Evolutionary conservation across 2,113 vertebrate species (phyloP), one percentile per base, ranked within the genome.

Genomic region (Corythornis vintsioides): DNA sequence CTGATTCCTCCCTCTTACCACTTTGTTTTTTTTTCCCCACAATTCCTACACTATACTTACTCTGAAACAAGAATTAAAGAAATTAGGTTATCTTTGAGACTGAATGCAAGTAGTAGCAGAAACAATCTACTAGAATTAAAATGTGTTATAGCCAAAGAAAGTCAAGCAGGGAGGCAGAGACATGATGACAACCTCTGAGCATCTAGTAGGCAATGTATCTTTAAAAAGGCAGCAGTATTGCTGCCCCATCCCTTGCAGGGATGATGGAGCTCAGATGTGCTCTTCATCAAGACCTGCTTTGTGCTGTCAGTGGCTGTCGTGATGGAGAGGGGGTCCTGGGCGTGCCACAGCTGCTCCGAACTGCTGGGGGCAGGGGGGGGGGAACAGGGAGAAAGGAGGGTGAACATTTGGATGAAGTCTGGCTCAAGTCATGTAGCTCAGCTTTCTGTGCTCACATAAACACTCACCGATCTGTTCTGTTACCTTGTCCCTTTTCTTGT

Each of bases 241-340:
- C 25, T 59, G 43, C 26, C 31, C 29, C 29, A 10, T 65, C 31
- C 35, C 78, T 75, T 0, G 0, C 19, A 16, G 10, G 43, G 47
- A 11, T 15, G 61, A 25, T 15, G 53, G 50, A 65, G 6, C 10
- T 1, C 0, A 0, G 38, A 15, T 40, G 11, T 0, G 3, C 11
- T 66, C 33, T 33, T 16, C 33, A 31, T 33, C 69, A 35, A 2
- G 7, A 43, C 38, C 42, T 60, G 56, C 70, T 63, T 65, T 59
- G 38, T 31, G 7, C 65, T 1, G 3, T 18, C 2, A 0, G 60
- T 1, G 1, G 18, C 9, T 52, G 13, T 35, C 4, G 3, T 18
- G 72, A 53, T 35, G 40, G 63, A 88, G 22, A 61, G n/a, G 11
- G 28, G 26, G 16, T 69, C 6, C 1, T 69, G n/a, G 6, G 2